phyloP scores from a whole-genome alignment of 2,113 vertebrate genomes.

The Neodontobutis hainanensis region DNA sequence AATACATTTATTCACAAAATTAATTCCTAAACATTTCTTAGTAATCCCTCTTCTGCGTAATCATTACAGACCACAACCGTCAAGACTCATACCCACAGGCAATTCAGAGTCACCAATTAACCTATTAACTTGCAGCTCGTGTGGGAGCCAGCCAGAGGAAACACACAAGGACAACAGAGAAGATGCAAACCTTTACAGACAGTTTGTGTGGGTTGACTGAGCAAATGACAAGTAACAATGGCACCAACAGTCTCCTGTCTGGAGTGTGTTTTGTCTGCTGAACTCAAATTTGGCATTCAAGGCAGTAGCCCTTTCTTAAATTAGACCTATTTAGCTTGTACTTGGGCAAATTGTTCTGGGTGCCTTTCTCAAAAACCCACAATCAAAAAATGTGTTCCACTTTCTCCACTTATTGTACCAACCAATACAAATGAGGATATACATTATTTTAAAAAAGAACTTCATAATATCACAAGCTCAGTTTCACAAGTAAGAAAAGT shows the following conservation, averaged over 20 bases:
- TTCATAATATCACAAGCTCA: background rate
- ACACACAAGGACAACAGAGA: background rate
- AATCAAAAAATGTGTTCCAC: background rate
- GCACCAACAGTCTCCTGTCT: background rate
- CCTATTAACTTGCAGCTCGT: background rate
- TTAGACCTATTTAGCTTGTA: background rate
- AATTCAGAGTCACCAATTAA: conserved; percentile 12
- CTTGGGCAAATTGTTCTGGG: background rate
- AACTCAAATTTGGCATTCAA: background rate
- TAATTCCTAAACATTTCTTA: background rate
- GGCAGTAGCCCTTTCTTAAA: background rate
- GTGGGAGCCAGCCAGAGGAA: background rate
- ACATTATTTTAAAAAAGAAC: background rate
- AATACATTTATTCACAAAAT: background rate
- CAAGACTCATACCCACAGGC: background rate
- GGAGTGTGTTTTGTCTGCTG: background rate
- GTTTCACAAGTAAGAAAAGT: background rate
- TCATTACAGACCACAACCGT: conserved; percentile 5
- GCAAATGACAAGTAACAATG: background rate
- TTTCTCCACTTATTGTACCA: background rate
- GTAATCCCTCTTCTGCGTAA: background rate
- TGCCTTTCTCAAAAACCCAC: background rate
- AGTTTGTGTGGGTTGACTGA: no score
- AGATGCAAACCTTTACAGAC: background rate
- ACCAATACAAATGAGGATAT: background rate